Evolutionary conservation across 2,113 vertebrate species (phyloP).

Genomic region (Gymnarchus niloticus): DNA sequence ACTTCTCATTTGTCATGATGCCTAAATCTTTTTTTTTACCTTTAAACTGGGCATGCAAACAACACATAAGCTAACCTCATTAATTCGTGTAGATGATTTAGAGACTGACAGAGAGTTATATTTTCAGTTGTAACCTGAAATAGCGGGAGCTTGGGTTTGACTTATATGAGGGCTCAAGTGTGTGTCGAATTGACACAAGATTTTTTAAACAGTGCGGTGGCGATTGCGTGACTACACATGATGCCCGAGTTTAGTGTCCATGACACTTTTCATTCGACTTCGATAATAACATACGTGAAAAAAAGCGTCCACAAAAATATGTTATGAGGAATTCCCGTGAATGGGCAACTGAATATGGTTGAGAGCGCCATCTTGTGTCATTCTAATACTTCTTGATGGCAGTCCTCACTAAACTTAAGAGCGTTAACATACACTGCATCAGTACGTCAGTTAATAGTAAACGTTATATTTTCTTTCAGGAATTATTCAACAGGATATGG

Average conservation of each 20-base stretch:
- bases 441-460: too few species aligned
- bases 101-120: not conserved
- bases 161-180: not conserved
- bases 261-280: not conserved
- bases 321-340: constrained; percentile 8
- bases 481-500: too few species aligned
- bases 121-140: not conserved
- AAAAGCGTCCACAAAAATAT: not conserved
- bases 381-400: constrained; percentile 25
- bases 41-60: not conserved
- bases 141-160: not conserved
- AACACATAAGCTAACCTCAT: not conserved
- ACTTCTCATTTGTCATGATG: not conserved
- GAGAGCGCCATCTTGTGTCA: constrained; percentile 58
- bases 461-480: too few species aligned
- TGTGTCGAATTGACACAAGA: not conserved
- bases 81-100: not conserved
- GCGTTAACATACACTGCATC: too few species aligned
- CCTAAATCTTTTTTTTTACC: not conserved
- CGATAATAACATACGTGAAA: not conserved
- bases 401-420: too few species aligned
- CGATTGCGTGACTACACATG: not conserved
- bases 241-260: not conserved
- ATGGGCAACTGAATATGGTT: constrained; percentile 38
- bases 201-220: too few species aligned